Conservation (phyloP, 2,797 vertebrate genomes). For the Craterocephalus amniculus region DNA sequence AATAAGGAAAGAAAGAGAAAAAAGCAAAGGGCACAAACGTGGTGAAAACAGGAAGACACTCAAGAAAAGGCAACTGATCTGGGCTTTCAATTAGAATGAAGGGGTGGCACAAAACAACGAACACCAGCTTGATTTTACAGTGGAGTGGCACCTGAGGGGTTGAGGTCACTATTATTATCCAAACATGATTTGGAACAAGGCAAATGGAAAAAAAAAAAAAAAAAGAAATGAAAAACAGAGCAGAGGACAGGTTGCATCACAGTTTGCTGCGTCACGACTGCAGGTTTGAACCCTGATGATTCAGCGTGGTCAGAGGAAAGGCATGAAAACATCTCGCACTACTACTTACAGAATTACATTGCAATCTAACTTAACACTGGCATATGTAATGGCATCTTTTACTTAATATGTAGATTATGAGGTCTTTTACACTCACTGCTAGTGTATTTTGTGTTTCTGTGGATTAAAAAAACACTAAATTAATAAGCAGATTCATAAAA, state of each 20-base stretch:
- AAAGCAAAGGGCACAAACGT: constrained; percentile 43
- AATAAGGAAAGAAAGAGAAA: constrained; percentile 13
- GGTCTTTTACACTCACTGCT: background rate
- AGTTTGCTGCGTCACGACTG: constrained; percentile 16
- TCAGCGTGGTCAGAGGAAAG: constrained; percentile 3
- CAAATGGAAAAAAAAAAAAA: constrained; percentile 24
- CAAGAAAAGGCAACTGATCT: constrained; percentile 55
- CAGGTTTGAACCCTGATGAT: background rate
- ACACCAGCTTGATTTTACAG: constrained; percentile 25
- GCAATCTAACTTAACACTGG: constrained; percentile 15
- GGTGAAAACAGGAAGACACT: constrained; percentile 18
- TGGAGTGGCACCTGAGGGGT: constrained; percentile 48
- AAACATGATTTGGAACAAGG: constrained; percentile 55
- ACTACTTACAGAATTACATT: background rate
- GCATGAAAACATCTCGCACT: constrained; percentile 11
- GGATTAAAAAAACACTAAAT: background rate
- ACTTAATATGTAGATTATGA: background rate
- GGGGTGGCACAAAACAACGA: constrained; percentile 28
- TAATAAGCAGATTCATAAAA: background rate
- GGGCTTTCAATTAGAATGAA: constrained; percentile 28
- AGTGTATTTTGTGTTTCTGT: background rate
- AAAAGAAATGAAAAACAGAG: constrained; percentile 2
- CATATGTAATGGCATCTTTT: constrained; percentile 6
- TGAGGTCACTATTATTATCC: constrained; percentile 49
- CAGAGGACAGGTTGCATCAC: constrained; percentile 7